These are phyloP conservation scores for Brachirus orientalis DNA, from an alignment of 2,113 vertebrate species.

Conservation along the genomic window DNA sequence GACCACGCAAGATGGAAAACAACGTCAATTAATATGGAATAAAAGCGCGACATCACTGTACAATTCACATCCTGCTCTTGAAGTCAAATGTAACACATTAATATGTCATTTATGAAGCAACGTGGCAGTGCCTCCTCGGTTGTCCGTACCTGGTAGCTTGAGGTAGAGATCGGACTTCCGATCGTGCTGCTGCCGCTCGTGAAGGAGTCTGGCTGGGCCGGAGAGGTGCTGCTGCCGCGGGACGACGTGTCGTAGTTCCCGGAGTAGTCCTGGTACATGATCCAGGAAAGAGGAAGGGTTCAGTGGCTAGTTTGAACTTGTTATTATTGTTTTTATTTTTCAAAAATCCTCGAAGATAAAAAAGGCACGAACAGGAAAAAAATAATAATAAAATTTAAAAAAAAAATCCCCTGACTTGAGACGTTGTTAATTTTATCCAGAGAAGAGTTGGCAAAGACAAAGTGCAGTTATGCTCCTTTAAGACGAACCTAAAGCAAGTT, in stretches of 20 bases:
- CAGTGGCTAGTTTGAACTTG: constrained; percentile 59
- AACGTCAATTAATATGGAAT: background rate
- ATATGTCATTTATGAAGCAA: rapidly evolving
- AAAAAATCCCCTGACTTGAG: constrained; percentile 61
- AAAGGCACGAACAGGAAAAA: constrained; percentile 60
- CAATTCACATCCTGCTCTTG: no score
- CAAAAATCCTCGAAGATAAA: constrained; percentile 63
- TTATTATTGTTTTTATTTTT: background rate
- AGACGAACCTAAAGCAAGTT: constrained; percentile 38
- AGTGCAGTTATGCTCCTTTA: constrained; percentile 39
- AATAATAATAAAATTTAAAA: no score
- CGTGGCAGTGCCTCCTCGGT: background rate
- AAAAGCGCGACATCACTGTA: background rate
- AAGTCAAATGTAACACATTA: no score
- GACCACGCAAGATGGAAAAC: background rate
- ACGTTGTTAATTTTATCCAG: constrained; percentile 59
- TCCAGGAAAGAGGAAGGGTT: constrained; percentile 82
- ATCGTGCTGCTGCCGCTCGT: constrained; percentile 87
- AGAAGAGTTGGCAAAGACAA: constrained; percentile 39
- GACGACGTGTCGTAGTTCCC: constrained; percentile 98
- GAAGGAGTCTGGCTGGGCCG: constrained; percentile 92
- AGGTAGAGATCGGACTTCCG: constrained; percentile 84
- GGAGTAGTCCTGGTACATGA: constrained; percentile 99
- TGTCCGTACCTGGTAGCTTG: constrained; percentile 88
- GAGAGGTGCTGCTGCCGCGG: constrained; percentile 96